A percentile compares a stretch with the other conserved stretches of the same genome.
Conservation (phyloP, 2,888 invertebrate genomes). For the Ferdinandea cuprea region DNA sequence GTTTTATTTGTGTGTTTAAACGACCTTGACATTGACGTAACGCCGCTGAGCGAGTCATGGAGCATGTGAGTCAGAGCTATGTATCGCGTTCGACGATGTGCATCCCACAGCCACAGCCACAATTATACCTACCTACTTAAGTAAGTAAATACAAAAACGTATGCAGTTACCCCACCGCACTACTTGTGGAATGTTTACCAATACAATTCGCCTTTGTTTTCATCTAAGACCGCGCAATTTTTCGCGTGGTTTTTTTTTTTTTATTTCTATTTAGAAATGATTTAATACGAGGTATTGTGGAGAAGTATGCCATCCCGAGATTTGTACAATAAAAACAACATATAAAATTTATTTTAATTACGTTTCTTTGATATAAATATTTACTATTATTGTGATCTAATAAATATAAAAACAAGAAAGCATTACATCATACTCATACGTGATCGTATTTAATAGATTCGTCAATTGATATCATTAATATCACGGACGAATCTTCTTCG, state of each 20-base stretch:
- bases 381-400: no score
- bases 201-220: background rate
- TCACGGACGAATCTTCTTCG: no score
- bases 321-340: no score
- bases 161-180: background rate
- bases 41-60: constrained; percentile 46
- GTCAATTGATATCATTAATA: no score
- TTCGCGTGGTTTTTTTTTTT: background rate
- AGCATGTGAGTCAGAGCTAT: constrained; percentile 59
- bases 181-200: background rate
- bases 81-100: constrained; percentile 57
- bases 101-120: constrained; percentile 38
- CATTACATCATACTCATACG: background rate
- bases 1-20: constrained; percentile 40
- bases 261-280: background rate
- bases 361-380: no score
- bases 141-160: background rate
- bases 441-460: no score
- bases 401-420: no score
- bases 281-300: no score
- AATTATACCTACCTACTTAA: background rate
- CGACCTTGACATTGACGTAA: constrained; percentile 73
- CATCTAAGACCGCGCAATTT: background rate
- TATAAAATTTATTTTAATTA: no score
- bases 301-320: no score